Base-by-base conservation (phyloP, 2,888 invertebrate genomes). In the Schrankia costaestrigalis region DNA sequence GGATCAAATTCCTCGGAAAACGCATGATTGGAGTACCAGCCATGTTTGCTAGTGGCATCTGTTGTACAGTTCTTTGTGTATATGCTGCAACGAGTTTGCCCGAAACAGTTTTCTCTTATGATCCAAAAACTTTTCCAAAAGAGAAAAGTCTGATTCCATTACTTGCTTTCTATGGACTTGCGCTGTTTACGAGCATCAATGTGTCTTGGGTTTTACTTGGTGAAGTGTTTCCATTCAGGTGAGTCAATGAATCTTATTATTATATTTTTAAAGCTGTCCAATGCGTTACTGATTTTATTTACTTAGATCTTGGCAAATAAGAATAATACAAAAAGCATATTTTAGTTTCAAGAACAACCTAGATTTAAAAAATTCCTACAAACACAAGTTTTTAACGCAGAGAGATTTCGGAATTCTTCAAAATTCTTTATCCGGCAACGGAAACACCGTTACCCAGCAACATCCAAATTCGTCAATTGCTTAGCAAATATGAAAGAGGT, bases 221-320 rank as follows among this genome's bases (percentile, higher is more conserved):
- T 36, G 90, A 91, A 66, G 81, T 91, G 5, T 90, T 90, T 46
- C 90, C 90, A 0, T 86, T 89, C 45, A 89, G 89, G 90, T 90
- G 6, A 36, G 31, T 23, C 1, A 11, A 15, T n/a, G 3, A 1
- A 24, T 24, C 17, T 17, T 5, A 7, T 7, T 17, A 17, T 17
- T 7, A n/a, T n/a, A n/a, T n/a, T n/a, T n/a, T n/a, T n/a, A n/a
- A n/a, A n/a, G n/a, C n/a, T n/a, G n/a, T n/a, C n/a, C n/a, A n/a
- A n/a, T n/a, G n/a, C n/a, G n/a, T n/a, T n/a, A n/a, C n/a, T n/a
- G n/a, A n/a, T n/a, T n/a, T n/a, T n/a, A n/a, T n/a, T n/a, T n/a
- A n/a, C n/a, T n/a, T n/a, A n/a, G n/a, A n/a, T n/a, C n/a, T n/a
- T n/a, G n/a, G n/a, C n/a, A n/a, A n/a, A n/a, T n/a, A n/a, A n/a